These are phyloP conservation scores for Pseudochirops corinnae DNA, from an alignment of 2,797 vertebrate genomes.

Conservation along the genomic window DNA sequence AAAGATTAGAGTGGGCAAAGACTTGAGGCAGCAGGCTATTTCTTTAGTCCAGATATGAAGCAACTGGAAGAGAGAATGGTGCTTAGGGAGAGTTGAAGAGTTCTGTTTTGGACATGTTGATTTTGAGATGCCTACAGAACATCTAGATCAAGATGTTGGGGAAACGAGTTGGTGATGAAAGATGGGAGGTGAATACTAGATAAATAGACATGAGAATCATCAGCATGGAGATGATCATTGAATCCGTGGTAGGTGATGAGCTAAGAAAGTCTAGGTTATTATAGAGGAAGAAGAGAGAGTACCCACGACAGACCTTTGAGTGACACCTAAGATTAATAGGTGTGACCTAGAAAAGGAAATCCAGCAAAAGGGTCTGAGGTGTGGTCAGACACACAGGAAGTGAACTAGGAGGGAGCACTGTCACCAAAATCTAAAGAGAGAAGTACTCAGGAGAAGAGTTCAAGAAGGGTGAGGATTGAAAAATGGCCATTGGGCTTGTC, in stretches of 20 bases:
- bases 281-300: background rate
- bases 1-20: background rate
- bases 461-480: no score
- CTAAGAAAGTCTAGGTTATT: background rate
- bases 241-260: background rate
- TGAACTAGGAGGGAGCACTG: no score
- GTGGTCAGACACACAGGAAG: no score
- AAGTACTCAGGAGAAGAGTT: no score
- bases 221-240: background rate
- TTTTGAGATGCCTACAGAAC: background rate
- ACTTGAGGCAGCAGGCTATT: background rate
- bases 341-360: background rate
- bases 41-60: background rate
- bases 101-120: background rate
- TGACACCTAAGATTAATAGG: background rate
- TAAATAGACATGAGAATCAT: background rate
- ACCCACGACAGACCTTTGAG: background rate
- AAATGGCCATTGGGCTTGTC: no score
- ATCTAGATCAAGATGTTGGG: background rate
- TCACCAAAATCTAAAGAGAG: no score
- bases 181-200: background rate
- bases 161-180: background rate
- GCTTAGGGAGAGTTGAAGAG: background rate
- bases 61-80: background rate
- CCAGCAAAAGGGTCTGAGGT: no score